phyloP scores from a whole-genome alignment of 2,888 invertebrate species.

The Plutella xylostella region DNA sequence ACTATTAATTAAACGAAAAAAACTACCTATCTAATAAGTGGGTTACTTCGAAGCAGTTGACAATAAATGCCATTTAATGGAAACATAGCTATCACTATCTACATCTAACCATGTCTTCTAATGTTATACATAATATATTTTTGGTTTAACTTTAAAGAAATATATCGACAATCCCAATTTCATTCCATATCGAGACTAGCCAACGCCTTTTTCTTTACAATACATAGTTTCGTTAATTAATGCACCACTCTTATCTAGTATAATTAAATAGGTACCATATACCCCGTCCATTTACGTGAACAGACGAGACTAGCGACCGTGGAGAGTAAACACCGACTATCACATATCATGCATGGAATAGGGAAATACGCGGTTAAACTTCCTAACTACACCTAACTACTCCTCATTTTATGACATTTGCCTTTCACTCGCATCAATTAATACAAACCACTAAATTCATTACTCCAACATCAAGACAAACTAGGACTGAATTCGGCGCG shows the following conservation, averaged over 20 bases:
- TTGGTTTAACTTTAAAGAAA: constrained; percentile 2
- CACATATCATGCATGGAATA: constrained; percentile 27
- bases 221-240: neutral
- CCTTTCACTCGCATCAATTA: neutral
- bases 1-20: too few species aligned
- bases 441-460: neutral
- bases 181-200: neutral
- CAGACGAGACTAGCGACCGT: too few species aligned
- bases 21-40: too few species aligned
- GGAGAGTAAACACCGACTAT: constrained; percentile 12
- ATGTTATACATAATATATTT: neutral
- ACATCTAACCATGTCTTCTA: constrained; percentile 1
- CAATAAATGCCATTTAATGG: neutral
- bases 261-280: too few species aligned
- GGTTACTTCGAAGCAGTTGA: too few species aligned
- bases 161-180: neutral
- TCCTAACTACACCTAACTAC: neutral
- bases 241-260: neutral
- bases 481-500: neutral
- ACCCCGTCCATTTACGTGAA: too few species aligned
- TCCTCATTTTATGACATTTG: neutral
- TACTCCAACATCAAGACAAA: neutral
- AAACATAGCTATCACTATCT: neutral
- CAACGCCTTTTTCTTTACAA: neutral
- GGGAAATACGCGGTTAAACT: constrained; percentile 2